phyloP scores from a whole-genome alignment of 1,140 invertebrate genomes.

The Dinoponera quadriceps region DNA sequence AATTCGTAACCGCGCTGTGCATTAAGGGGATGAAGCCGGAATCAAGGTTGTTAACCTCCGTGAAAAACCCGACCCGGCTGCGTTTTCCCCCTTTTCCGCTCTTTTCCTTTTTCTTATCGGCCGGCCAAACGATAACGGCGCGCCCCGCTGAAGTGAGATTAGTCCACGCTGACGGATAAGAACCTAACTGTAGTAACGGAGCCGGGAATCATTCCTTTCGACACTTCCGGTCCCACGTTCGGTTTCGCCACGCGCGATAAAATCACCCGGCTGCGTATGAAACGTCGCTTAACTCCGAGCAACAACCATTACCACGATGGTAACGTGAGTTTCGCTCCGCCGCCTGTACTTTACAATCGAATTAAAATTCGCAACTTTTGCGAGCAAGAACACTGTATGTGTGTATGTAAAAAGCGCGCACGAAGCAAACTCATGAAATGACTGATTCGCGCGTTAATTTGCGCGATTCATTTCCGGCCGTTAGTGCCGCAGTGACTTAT shows the following conservation, averaged over 20 bases:
- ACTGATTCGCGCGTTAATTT: no score
- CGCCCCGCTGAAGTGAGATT: conserved; percentile 4
- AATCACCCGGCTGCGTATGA: conserved; percentile 27
- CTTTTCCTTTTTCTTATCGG: conserved; percentile 22
- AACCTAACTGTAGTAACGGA: conserved; percentile 32
- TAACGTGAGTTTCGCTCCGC: not conserved
- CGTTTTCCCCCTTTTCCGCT: not conserved
- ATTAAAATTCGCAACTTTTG: conserved; percentile 1
- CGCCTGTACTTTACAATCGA: not conserved
- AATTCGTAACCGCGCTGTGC: conserved; percentile 5
- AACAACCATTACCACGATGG: not conserved
- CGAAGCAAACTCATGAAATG: not conserved
- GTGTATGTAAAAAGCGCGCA: not conserved
- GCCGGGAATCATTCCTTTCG: conserved; percentile 30
- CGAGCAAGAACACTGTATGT: not conserved
- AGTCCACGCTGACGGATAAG: conserved; percentile 50
- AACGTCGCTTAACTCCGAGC: conserved; percentile 22
- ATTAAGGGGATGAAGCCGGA: not conserved
- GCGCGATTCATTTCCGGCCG: no score
- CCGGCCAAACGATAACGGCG: conserved; percentile 16
- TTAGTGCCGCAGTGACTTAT: no score
- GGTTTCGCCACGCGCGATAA: conserved; percentile 43
- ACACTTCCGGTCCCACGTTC: conserved; percentile 60
- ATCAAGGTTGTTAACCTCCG: not conserved
- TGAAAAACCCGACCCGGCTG: not conserved